Evolutionary conservation across 2,888 invertebrate species (phyloP).

Genomic region (Euclidia mi): DNA sequence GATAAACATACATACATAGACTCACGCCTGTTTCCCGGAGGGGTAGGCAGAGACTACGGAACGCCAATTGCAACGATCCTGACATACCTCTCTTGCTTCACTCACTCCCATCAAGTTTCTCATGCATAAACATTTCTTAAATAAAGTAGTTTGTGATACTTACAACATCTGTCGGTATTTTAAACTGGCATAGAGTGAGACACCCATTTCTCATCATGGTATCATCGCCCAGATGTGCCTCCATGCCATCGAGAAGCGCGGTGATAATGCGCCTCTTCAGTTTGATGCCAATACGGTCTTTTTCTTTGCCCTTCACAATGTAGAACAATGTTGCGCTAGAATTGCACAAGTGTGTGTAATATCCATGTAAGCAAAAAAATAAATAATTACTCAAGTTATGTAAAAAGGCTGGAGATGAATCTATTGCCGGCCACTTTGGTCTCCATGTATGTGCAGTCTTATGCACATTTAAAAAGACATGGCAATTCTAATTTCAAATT

Average conservation of each 20-base stretch:
- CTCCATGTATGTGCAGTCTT: no score
- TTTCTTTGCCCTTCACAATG: slow-evolving; percentile 97
- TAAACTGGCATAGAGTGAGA: slow-evolving; percentile 97
- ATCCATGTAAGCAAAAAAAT: not conserved
- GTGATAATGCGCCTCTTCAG: slow-evolving; percentile 95
- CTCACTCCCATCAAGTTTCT: no score
- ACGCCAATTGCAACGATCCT: no score
- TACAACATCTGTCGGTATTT: slow-evolving; percentile 98
- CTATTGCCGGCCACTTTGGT: no score
- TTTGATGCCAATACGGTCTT: slow-evolving; percentile 92
- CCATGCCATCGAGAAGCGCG: slow-evolving; percentile 97
- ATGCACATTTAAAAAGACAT: no score
- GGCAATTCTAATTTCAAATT: no score
- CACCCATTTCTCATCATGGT: slow-evolving; percentile 99
- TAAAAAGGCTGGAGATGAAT: not conserved
- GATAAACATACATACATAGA: no score
- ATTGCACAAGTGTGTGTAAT: slow-evolving; percentile 13
- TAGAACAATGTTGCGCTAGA: slow-evolving; percentile 97
- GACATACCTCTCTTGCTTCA: no score
- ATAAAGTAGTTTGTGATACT: slow-evolving; percentile 66
- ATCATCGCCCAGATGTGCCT: slow-evolving; percentile 94
- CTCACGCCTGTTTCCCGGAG: no score
- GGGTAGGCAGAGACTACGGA: no score
- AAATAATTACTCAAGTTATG: no score
- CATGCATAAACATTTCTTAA: no score